Base-by-base conservation (phyloP, 2,888 invertebrate genomes). In the Protophormia terraenovae region DNA sequence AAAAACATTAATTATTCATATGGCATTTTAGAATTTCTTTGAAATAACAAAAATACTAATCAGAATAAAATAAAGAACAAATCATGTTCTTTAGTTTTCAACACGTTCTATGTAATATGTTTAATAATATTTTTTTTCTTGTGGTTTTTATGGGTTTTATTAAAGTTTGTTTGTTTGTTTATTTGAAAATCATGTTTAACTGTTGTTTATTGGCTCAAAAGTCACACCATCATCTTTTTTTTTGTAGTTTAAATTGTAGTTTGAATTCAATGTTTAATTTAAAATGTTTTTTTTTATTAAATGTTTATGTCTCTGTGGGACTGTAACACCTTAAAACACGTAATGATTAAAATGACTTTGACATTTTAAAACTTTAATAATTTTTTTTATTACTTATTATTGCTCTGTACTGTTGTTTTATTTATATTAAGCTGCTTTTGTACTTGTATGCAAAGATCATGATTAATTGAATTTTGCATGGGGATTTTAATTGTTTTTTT, bases 291-390 rank as follows among this genome's bases (percentile, higher is more conserved):
- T 53, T 24, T 53, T 24, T 22, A 6, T 19, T 5, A 6, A n/a
- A 29, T 29, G 3, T 27, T n/a, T 60, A 12, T 16, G 4, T 14
- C 4, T 16, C 0, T 19, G 8, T 38, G 5, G 47, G 50, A 24
- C 22, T 53, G 50, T 71, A 53, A 62, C 78, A 62, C 50, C 60
- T 79, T 53, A 53, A 79, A 41, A 29, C 75, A 75, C 75, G 22
- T 75, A 73, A 81, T 69, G 60, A 81, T 81, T 38, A 12, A 75
- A 76, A 53, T 82, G 75, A 76, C 75, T 76, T 76, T 82, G 75
- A 82, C 81, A 76, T 75, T 81, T 75, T 62, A 69, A 81, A 75
- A 24, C 10, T 29, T 75, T 73, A 38, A 27, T 16, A 50, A 12
- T 24, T 50, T 7, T 19, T 38, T 62, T 71, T 60, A 60, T 67